Percentiles rank a stretch among this genome's conserved stretches.
These are phyloP conservation scores for Strigamia crassipes DNA, from an alignment of 2,888 invertebrate genomes.

Conservation along the genomic window DNA sequence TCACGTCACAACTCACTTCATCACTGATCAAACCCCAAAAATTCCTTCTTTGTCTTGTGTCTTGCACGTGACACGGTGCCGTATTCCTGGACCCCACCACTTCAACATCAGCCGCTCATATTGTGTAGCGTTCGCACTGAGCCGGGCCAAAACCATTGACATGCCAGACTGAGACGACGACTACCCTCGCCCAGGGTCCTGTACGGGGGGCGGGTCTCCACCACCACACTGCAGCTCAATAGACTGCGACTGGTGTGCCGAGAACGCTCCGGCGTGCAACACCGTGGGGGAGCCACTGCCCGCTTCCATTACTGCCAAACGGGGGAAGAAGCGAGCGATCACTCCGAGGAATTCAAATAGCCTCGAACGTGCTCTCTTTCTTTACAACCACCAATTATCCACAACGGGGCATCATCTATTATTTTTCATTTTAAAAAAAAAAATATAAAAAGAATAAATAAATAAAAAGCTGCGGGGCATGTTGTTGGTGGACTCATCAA, in stretches of 20 bases:
- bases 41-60: conserved; percentile 43
- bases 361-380: conserved; percentile 26
- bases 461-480: conserved; percentile 33
- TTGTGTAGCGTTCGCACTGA: conserved; percentile 36
- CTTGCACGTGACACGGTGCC: conserved; percentile 41
- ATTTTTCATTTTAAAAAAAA: not conserved
- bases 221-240: conserved; percentile 21
- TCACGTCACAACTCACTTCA: not conserved
- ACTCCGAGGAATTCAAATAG: conserved; percentile 18
- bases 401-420: conserved; percentile 35
- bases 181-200: conserved; percentile 46
- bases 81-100: conserved; percentile 43
- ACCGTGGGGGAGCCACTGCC: conserved; percentile 47
- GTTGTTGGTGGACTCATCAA: conserved; percentile 43
- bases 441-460: not conserved
- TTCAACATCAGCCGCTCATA: conserved; percentile 40
- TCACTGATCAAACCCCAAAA: conserved; percentile 33
- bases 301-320: conserved; percentile 39
- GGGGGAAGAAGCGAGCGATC: conserved; percentile 36
- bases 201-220: conserved; percentile 13
- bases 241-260: conserved; percentile 46
- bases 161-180: conserved; percentile 37
- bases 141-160: conserved; percentile 47
- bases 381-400: not conserved
- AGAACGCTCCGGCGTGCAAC: conserved; percentile 45